phyloP scores from a whole-genome alignment of 2,113 vertebrate genomes.

The Penelope pileata region DNA sequence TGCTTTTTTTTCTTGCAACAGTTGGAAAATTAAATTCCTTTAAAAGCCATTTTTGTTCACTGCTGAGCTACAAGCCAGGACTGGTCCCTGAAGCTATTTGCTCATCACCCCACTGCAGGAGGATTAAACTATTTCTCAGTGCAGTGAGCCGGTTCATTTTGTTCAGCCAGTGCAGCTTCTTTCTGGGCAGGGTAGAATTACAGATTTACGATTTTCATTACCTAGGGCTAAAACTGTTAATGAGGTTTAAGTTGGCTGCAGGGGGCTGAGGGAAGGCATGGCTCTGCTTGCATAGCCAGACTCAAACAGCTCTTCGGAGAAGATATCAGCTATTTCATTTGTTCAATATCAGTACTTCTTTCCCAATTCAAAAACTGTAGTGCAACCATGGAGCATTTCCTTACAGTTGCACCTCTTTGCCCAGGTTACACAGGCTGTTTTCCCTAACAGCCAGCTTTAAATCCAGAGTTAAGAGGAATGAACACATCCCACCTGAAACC shows the following conservation, averaged over 20 bases:
- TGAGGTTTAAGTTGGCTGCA: conserved; percentile 30
- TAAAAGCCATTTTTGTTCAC: not conserved
- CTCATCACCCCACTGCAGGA: not conserved
- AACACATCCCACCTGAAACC: not conserved
- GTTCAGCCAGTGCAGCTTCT: not conserved
- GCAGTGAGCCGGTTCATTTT: conserved; percentile 53
- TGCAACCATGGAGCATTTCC: not conserved
- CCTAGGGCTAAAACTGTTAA: conserved; percentile 52
- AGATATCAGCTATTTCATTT: not conserved
- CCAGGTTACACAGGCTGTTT: not conserved
- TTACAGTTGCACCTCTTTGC: not conserved
- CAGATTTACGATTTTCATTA: conserved; percentile 65
- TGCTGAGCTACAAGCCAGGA: not conserved
- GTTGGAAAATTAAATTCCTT: conserved; percentile 2
- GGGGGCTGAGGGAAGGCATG: not conserved
- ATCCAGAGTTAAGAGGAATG: not conserved
- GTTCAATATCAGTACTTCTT: not conserved
- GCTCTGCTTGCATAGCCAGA: not conserved
- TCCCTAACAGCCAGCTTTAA: not conserved
- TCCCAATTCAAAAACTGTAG: not conserved
- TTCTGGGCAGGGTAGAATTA: not conserved
- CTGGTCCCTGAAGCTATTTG: conserved; percentile 8
- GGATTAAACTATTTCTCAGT: conserved; percentile 67
- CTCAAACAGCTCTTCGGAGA: not conserved
- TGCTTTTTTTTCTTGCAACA: not conserved